Evolutionary conservation across 2,797 vertebrate genomes (phyloP), one percentile per base, ranked within the genome.

Genomic region (Bradypodion ventrale): DNA sequence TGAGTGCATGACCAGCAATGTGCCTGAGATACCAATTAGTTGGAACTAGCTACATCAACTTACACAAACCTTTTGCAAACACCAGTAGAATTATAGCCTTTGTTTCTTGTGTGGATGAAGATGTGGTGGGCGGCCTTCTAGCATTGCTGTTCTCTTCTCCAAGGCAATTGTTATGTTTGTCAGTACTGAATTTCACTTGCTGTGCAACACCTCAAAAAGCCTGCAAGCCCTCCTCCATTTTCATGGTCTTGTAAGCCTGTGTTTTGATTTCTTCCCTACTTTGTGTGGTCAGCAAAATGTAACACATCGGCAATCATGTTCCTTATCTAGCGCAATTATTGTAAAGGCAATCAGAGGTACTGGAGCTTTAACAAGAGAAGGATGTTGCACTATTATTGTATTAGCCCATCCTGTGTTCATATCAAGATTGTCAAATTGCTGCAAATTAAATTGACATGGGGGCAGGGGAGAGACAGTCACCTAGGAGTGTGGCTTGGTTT

Each of bases 241-340:
- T 93, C 87, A 78, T 89, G 89, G 87, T 88, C 85, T 95, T 90
- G 94, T 93, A 94, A 93, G 85, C 75, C 77, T 83, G 88, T 92
- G 90, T 88, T 94, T 85, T 91, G 91, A 78, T 1, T 0, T 91
- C 89, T 93, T 68, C 75, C 81, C 83, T 89, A 92, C 87, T 94
- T 91, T 95, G 95, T 93, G 81, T 75, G 95, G 94, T 96, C 95
- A 96, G 95, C 95, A 96, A 94, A 96, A 94, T 63, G 40, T 94
- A 95, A 94, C 40, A 0, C 85, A 79, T 94, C 96, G 95, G 95
- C 94, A 92, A 93, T 92, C 70, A 74, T 94, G 91, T 92, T 95
- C 93, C 91, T 91, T 93, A 95, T 96, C 93, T 93, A 92, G 92
- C 94, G 91, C 94, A 96, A 95, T 96, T 96, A 94, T 93, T 92